Base-by-base conservation (phyloP, 2,113 vertebrate genomes). In the Oostethus manadensis region DNA sequence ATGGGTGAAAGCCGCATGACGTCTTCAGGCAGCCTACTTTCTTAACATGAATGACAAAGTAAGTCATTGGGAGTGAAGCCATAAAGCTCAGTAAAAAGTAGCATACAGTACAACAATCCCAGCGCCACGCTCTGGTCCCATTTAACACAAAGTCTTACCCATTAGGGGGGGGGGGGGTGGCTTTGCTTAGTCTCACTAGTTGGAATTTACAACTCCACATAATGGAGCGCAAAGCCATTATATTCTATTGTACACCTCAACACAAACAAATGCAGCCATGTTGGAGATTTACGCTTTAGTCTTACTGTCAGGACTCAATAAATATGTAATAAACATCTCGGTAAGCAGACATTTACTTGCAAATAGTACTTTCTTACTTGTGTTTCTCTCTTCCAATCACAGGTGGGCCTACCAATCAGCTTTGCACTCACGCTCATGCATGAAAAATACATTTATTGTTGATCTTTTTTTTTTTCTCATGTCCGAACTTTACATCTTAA, bases 221-320 rank as follows among this genome's bases (percentile, higher is more conserved):
- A 67, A 56, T 64, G 15, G 10, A 14, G 38, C 51, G 21, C 50
- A 40, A 49, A 57, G 35, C 17, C n/a, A 53, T 6, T 54, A 45
- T 68, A 33, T 57, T 60, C 51, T 50, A 70, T 60, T 53, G 45
- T 33, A 26, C 43, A 35, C 16, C 29, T 33, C 44, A 58, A 61
- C 46, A 64, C 35, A n/a, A 60, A 51, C 29, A 38, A 38, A 54
- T 20, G n/a, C 33, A 38, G 35, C 29, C 51, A 6, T 8, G 51
- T 35, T 35, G 11, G 20, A 18, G 51, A 54, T 54, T 54, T 54
- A 54, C 51, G 13, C n/a, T 54, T 38, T 38, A 20, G 51, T 33
- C 29, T 20, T 14, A 7, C n/a, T 54, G 33, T 54, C 51, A 33
- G 18, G 8, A 33, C 26, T 53, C 26, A 35, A 53, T 53, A 54